These are phyloP conservation scores for Eospalax fontanierii DNA, from an alignment of 2,797 vertebrate species.

Conservation along the genomic window DNA sequence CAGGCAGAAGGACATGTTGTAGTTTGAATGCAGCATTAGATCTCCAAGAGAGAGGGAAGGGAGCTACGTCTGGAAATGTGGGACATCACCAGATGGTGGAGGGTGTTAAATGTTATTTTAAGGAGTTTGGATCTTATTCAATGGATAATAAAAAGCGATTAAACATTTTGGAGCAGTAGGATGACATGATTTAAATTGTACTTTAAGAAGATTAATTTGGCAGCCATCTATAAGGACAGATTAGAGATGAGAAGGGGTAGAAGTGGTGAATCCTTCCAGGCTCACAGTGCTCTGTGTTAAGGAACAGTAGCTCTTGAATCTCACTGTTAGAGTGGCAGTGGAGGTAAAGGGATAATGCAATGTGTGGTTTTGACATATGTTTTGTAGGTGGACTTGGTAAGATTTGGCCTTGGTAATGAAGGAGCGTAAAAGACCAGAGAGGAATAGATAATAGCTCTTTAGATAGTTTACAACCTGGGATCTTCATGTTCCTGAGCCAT, in stretches of 20 bases:
- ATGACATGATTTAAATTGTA: conserved; percentile 77
- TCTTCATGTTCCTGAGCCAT: neutral
- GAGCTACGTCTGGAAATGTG: conserved; percentile 54
- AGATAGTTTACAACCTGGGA: neutral
- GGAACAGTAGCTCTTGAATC: conserved; percentile 10
- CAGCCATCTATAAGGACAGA: conserved; percentile 52
- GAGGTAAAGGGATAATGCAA: neutral
- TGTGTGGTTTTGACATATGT: neutral
- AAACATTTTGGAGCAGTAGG: conserved; percentile 76
- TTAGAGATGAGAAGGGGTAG: conserved; percentile 51
- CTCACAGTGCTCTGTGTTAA: neutral
- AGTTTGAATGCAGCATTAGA: conserved; percentile 26
- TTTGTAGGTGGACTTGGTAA: neutral
- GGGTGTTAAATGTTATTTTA: conserved; percentile 82
- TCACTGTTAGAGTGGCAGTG: neutral
- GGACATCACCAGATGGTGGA: conserved; percentile 77
- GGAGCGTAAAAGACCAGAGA: neutral
- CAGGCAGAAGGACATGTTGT: conserved; percentile 18
- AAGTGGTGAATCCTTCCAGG: neutral
- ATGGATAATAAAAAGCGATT: conserved; percentile 78
- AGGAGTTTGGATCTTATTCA: conserved; percentile 78
- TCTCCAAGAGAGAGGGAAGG: conserved; percentile 64
- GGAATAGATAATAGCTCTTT: neutral
- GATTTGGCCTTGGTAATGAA: conserved; percentile 26
- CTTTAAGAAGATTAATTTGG: conserved; percentile 77